Percentiles rank a stretch among this genome's conserved stretches.
Conservation (phyloP, 2,888 invertebrate genomes). For the Coelinius sp. region DNA sequence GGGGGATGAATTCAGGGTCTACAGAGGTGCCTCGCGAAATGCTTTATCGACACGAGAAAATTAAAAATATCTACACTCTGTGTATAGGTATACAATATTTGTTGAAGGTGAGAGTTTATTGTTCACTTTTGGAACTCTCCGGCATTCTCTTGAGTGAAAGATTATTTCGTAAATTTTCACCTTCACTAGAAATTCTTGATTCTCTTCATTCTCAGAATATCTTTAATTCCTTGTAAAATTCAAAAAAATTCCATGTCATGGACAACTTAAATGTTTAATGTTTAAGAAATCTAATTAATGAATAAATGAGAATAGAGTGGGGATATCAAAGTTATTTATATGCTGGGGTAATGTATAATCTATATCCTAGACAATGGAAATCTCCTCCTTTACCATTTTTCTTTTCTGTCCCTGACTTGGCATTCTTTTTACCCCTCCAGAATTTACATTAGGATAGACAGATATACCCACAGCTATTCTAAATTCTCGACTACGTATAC, state of each 20-base stretch:
- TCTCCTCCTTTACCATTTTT: no score
- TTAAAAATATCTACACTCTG: background rate
- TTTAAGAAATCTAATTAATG: no score
- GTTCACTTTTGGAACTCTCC: background rate
- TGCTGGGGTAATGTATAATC: no score
- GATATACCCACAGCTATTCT: constrained; percentile 40
- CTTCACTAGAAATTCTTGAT: background rate
- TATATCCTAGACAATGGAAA: no score
- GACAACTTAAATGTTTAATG: no score
- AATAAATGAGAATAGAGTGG: no score
- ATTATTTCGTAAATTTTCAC: background rate
- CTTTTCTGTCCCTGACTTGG: no score
- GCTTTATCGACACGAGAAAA: background rate
- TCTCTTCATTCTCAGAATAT: no score
- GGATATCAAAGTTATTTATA: no score
- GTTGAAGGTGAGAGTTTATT: background rate
- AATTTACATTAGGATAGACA: constrained; percentile 42
- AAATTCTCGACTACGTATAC: constrained; percentile 43
- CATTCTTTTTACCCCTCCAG: constrained; percentile 29
- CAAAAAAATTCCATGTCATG: no score
- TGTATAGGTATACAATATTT: background rate
- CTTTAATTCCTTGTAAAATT: no score
- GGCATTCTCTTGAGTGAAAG: background rate
- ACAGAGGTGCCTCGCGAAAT: background rate
- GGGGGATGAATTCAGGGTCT: constrained; percentile 1